These are phyloP conservation scores for Ondatra zibethicus DNA, from an alignment of 2,113 vertebrate species.

Conservation along the genomic window DNA sequence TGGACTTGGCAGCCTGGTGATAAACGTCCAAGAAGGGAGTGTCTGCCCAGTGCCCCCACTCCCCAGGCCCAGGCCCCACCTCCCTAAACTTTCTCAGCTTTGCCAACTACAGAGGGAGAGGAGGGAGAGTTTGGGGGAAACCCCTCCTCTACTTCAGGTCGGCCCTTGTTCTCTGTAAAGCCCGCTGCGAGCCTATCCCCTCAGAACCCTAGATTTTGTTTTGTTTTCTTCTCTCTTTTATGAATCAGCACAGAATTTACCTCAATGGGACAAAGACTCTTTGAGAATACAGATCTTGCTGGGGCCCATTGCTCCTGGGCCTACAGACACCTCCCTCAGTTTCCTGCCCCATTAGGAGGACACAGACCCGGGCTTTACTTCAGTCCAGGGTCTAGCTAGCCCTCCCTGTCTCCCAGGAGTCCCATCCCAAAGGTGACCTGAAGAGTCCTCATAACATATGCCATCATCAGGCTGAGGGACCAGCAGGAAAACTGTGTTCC, in stretches of 20 bases:
- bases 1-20: not conserved
- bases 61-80: not conserved
- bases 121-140: slow-evolving; percentile 79
- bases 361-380: not conserved
- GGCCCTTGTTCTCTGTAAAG: slow-evolving; percentile 54
- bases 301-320: not conserved
- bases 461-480: not conserved
- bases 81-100: slow-evolving; percentile 32
- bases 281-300: slow-evolving; percentile 24
- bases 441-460: fast-evolving
- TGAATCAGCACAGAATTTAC: slow-evolving; percentile 55
- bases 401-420: not conserved
- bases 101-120: not conserved
- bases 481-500: fast-evolving
- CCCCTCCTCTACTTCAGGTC: slow-evolving; percentile 58
- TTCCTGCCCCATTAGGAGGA: not conserved
- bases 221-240: slow-evolving; percentile 33
- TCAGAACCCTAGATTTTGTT: not conserved
- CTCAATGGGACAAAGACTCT: slow-evolving; percentile 15
- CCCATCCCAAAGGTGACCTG: not conserved
- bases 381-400: not conserved
- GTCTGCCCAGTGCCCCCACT: not conserved
- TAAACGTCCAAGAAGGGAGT: not conserved
- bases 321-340: not conserved
- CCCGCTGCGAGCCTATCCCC: slow-evolving; percentile 27